A percentile compares a stretch with the other conserved stretches of the same genome.
Evolutionary conservation across 2,113 vertebrate species (phyloP).

Genomic region (Delphinapterus leucas): DNA sequence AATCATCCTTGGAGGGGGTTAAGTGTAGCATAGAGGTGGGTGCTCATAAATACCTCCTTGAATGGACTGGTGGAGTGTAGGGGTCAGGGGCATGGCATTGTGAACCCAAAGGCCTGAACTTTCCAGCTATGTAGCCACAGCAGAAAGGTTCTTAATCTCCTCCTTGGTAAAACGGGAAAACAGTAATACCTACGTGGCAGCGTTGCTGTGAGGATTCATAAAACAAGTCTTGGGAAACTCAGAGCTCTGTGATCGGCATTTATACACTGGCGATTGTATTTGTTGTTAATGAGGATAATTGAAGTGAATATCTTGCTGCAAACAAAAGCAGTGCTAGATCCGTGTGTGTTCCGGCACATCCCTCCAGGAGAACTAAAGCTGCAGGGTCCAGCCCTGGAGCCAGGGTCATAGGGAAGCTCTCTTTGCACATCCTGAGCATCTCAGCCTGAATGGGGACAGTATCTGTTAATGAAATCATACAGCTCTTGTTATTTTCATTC

Average conservation of each 20-base stretch:
- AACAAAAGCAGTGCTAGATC: not conserved
- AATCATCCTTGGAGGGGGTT: not conserved
- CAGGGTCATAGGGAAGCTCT: not conserved
- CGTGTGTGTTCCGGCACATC: no score
- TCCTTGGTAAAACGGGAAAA: not conserved
- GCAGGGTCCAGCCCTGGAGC: not conserved
- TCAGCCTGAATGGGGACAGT: not conserved
- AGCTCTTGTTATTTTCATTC: not conserved
- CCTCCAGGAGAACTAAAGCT: not conserved
- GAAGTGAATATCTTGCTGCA: not conserved
- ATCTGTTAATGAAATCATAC: not conserved
- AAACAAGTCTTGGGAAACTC: not conserved
- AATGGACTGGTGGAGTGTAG: not conserved
- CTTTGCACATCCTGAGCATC: not conserved
- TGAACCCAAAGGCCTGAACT: not conserved
- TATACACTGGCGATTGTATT: not conserved
- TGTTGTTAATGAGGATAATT: not conserved
- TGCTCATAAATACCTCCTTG: fast-evolving
- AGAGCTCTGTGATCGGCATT: not conserved
- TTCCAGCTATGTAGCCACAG: not conserved
- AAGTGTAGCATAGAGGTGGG: not conserved
- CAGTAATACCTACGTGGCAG: not conserved
- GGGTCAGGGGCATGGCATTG: not conserved
- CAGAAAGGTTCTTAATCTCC: not conserved
- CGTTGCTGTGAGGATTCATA: not conserved